These are phyloP conservation scores for Pangasius macronema DNA, from an alignment of 2,797 vertebrate genomes.

Conservation along the genomic window DNA sequence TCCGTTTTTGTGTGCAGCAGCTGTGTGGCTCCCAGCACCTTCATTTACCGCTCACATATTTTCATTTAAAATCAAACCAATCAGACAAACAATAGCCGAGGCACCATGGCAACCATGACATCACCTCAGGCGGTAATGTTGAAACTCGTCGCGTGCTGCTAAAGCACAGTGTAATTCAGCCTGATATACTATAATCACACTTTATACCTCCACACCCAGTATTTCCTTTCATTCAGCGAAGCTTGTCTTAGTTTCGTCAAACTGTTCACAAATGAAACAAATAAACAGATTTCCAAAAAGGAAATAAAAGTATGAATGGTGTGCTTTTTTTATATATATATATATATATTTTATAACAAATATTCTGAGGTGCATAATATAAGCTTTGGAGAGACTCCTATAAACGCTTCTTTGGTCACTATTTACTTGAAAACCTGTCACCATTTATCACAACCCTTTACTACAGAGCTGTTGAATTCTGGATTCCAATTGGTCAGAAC, in stretches of 20 bases:
- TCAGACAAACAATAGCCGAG: conserved; percentile 42
- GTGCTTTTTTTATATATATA: not conserved
- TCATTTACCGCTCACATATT: conserved; percentile 10
- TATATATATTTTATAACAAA: not conserved
- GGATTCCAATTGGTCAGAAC: not conserved
- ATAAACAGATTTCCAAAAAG: not conserved
- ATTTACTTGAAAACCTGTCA: not conserved
- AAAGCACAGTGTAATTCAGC: conserved; percentile 12
- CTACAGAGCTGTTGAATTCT: not conserved
- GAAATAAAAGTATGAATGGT: not conserved
- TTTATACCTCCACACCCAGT: conserved; percentile 25
- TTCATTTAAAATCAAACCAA: conserved; percentile 32
- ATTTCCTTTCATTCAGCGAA: not conserved
- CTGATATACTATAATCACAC: not conserved
- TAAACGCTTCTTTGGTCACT: not conserved
- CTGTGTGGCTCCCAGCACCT: conserved; percentile 10
- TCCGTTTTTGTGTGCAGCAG: conserved; percentile 11
- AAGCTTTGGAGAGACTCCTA: not conserved
- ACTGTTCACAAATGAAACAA: not conserved
- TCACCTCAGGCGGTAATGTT: conserved; percentile 28
- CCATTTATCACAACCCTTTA: not conserved
- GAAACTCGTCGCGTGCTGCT: conserved; percentile 16
- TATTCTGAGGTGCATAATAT: not conserved
- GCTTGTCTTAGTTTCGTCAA: not conserved
- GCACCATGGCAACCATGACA: conserved; percentile 37